Base-by-base conservation (phyloP, 2,888 invertebrate species). In the Frankliniella fusca region DNA sequence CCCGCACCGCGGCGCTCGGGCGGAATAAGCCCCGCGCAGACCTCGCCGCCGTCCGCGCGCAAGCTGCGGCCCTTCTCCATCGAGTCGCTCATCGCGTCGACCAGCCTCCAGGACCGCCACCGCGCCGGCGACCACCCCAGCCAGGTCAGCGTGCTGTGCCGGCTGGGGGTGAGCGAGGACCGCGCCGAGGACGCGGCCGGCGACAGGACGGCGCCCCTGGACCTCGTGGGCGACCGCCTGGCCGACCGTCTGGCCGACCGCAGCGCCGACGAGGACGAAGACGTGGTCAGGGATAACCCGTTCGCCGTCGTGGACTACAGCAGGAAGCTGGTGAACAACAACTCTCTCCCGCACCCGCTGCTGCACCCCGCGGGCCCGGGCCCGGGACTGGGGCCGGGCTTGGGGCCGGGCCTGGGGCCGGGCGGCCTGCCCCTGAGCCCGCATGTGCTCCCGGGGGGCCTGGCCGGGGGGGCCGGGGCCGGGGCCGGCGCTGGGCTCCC, bases 61-160 rank as follows among this genome's bases (percentile, higher is more conserved):
- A 76, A 76, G 70, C 70, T 27, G 23, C 70, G 70, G 23, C 70
- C 70, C 70, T 76, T 76, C 70, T 76, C 70, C 70, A 76, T 76
- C 70, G 70, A 76, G 70, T 76, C 70, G 23, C 70, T 76, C 27
- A 76, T 76, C 27, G 70, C 70, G 27, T 76, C 70, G 23, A 76
- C 70, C 70, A 76, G 70, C 70, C 70, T 76, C 27, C 70, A 27
- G 23, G 70, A 76, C 27, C 70, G 23, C 70, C 38, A 38, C 38
- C 38, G 38, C 38, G 38, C 38, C 3, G 70, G 20, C 18, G 61
- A 61, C 54, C 54, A 9, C 54, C 54, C 27, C 70, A 27, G 27
- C 70, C 70, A 76, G 70, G 70, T 76, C 23, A 76, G 70, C 70
- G 70, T 76, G 70, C 70, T 76, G 70, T 76, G 70, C 70, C 70